Conservation (phyloP, 2,113 vertebrate genomes). For the Oriolus oriolus region DNA sequence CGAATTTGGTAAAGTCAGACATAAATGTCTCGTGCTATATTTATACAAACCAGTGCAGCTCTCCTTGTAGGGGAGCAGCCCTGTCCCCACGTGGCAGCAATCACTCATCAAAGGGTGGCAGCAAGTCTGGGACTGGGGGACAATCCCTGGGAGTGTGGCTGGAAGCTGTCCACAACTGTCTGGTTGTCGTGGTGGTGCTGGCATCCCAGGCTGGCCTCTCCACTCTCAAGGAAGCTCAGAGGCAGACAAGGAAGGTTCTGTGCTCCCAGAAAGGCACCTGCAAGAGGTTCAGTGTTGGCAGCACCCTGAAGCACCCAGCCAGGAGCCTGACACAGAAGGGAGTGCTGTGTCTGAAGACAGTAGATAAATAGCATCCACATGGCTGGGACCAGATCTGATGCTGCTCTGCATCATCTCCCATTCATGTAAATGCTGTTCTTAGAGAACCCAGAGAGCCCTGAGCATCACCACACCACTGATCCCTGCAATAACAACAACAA, state of each 20-base stretch:
- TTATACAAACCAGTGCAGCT: background rate
- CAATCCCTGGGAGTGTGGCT: background rate
- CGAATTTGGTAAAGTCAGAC: background rate
- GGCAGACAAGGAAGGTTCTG: background rate
- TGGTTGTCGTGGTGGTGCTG: background rate
- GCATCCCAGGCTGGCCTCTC: background rate
- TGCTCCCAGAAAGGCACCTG: background rate
- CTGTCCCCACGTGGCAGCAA: background rate
- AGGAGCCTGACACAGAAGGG: background rate
- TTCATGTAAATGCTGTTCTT: background rate
- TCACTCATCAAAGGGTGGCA: background rate
- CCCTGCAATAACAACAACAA: rapidly evolving
- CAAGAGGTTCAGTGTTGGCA: background rate
- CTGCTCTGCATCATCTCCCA: background rate
- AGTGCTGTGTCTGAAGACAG: background rate
- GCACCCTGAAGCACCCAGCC: background rate
- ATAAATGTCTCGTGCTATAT: background rate
- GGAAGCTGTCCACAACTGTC: background rate
- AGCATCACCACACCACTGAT: background rate
- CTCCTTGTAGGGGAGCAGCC: background rate
- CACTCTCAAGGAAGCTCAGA: background rate
- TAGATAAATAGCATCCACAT: background rate
- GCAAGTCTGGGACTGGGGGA: background rate
- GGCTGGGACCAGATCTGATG: background rate
- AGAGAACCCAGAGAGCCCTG: background rate